These are phyloP conservation scores for Atopsyche davidsoni DNA, from an alignment of 1,140 invertebrate species.

Conservation along the genomic window DNA sequence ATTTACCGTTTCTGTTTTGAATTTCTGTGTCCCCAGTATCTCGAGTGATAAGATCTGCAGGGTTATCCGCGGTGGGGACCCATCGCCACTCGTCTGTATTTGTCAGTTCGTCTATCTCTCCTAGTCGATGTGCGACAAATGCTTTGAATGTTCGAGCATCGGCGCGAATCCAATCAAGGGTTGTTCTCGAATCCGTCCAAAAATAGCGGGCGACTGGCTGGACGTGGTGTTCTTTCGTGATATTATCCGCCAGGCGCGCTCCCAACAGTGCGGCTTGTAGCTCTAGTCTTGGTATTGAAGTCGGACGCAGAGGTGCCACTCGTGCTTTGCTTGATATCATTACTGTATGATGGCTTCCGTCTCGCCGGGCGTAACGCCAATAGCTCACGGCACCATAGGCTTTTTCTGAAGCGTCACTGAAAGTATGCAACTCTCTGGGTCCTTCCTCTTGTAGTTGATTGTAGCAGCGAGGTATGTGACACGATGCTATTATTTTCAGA, in stretches of 20 bases:
- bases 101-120: conserved; percentile 33
- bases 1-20: background rate
- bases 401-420: too few relatives aligned
- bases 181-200: conserved; percentile 33
- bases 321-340: conserved; percentile 26
- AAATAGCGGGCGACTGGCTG: conserved; percentile 12
- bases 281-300: conserved; percentile 31
- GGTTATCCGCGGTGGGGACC: conserved; percentile 32
- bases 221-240: conserved; percentile 21
- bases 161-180: conserved; percentile 32
- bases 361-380: too few relatives aligned
- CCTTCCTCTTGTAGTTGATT: too few relatives aligned
- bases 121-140: conserved; percentile 31
- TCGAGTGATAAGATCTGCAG: conserved; percentile 33
- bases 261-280: conserved; percentile 32
- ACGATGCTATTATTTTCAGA: too few relatives aligned
- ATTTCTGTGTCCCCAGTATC: background rate
- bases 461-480: too few relatives aligned
- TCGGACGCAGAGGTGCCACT: conserved; percentile 29
- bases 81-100: conserved; percentile 30
- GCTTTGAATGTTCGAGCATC: conserved; percentile 30
- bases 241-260: conserved; percentile 17
- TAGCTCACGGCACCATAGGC: too few relatives aligned
- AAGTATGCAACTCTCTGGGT: too few relatives aligned
- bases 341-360: too few relatives aligned